Conservation (phyloP, 2,113 vertebrate species). For the Pteruthius melanotis region DNA sequence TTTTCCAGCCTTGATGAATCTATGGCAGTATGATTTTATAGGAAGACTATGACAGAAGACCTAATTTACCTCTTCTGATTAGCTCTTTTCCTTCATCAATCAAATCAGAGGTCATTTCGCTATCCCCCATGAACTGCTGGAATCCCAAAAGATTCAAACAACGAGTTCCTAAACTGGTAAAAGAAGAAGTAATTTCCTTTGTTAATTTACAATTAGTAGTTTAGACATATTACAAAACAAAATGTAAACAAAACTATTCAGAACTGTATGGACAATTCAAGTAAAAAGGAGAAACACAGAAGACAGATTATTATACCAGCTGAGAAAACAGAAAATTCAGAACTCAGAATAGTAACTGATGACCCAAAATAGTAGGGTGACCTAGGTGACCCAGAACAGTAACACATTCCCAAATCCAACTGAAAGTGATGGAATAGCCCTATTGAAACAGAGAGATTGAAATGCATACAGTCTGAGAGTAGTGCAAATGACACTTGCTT, state of each 20-base stretch:
- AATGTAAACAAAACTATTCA: background rate
- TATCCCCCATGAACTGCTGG: constrained; percentile 90
- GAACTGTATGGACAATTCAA: background rate
- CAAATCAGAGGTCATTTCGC: constrained; percentile 89
- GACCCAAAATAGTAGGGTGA: background rate
- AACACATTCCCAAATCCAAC: background rate
- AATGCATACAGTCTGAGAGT: background rate
- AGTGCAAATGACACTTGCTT: background rate
- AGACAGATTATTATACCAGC: background rate
- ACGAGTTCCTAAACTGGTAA: constrained; percentile 85
- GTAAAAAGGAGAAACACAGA: background rate
- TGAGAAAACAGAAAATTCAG: background rate
- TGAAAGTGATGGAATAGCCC: background rate
- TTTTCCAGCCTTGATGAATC: background rate
- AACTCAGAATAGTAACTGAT: background rate
- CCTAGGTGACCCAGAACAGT: background rate
- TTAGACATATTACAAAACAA: background rate
- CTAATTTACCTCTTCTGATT: constrained; percentile 86
- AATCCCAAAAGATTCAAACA: constrained; percentile 93
- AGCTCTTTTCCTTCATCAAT: constrained; percentile 91
- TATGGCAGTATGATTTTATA: background rate
- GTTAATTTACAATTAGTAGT: background rate
- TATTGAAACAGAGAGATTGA: background rate
- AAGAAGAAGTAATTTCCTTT: background rate
- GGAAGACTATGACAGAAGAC: background rate